Evolutionary conservation across 2,113 vertebrate species (phyloP).

Genomic region (Crocuta crocuta): DNA sequence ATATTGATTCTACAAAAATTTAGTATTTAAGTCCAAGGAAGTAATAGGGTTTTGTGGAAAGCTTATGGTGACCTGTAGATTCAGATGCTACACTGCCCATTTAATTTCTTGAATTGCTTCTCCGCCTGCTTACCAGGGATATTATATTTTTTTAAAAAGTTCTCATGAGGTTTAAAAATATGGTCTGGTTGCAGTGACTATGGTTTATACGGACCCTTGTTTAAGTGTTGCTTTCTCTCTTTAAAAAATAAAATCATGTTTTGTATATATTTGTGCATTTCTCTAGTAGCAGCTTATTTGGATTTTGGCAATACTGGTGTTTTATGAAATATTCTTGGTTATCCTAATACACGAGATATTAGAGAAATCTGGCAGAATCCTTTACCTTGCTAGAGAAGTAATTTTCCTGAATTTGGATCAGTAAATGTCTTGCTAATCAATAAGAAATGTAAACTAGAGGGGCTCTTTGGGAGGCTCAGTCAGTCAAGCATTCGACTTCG

Average conservation of each 20-base stretch:
- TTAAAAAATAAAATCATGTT: background rate
- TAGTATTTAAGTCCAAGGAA: background rate
- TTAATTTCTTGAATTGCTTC: background rate
- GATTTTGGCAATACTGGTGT: background rate
- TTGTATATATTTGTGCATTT: background rate
- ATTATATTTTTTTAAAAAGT: background rate
- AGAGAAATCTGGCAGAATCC: background rate
- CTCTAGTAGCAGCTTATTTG: background rate
- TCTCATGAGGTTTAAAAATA: background rate
- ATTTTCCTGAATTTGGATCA: background rate
- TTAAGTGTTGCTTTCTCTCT: background rate
- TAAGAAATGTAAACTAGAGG: background rate
- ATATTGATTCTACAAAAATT: slow-evolving; percentile 22
- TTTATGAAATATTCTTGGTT: slow-evolving; percentile 27
- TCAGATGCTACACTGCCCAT: background rate
- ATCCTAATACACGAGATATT: background rate
- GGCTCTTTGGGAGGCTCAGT: no score
- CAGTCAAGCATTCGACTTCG: no score
- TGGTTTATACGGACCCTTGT: background rate
- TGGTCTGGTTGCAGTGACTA: background rate
- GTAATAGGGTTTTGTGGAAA: background rate
- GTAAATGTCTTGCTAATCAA: background rate
- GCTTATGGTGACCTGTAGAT: background rate
- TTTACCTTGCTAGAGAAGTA: background rate
- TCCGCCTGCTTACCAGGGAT: background rate